Base-by-base conservation (phyloP, 2,888 invertebrate genomes). In the Spisula solida region DNA sequence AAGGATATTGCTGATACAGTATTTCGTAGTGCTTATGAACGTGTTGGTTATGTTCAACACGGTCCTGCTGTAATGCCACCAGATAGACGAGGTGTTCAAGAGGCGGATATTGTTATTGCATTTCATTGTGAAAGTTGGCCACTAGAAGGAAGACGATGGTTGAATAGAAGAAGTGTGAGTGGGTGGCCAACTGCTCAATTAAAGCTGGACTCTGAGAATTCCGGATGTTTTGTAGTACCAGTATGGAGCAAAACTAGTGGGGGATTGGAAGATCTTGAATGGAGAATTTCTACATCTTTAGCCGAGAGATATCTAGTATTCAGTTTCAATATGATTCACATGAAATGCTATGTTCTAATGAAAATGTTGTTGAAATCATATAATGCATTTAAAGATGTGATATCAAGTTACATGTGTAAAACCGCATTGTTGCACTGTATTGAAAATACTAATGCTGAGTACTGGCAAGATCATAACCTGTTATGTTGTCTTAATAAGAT, bases 371-470 rank as follows among this genome's bases (percentile, higher is more conserved):
- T 86, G 16, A 86, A 86, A 70, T 41, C 66, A 70, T 70, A 29
- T 29, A 66, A 48, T 25, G 48, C 8, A 6, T 51, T 81, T 66
- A 25, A 48, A 12, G 70, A 88, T 18, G 41, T 20, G 8, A 70
- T 88, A 47, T 88, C 88, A 34, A 87, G 87, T 60, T 87, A 82
- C 41, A 47, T 75, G 47, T 87, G 86, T 87, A 87, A 87, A 82
- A 87, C 81, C 0, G 60, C 48, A 66, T 55, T 82, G 18, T 84
- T 87, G 34, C 51, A 79, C 20, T 80, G 83, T 70, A 87, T 66
- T 31, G 83, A 79, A 34, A 81, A 25, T 34, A 70, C 84, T 66
- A 4, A 20, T 18, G 0, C 20, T n/a, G 60, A 70, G n/a, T 31
- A 51, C 4, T 87, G 87, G 87, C 56, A 29, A 66, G 84, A 80